These are phyloP conservation scores for Colostygia pectinataria DNA, from an alignment of 2,888 invertebrate species.

Conservation along the genomic window DNA sequence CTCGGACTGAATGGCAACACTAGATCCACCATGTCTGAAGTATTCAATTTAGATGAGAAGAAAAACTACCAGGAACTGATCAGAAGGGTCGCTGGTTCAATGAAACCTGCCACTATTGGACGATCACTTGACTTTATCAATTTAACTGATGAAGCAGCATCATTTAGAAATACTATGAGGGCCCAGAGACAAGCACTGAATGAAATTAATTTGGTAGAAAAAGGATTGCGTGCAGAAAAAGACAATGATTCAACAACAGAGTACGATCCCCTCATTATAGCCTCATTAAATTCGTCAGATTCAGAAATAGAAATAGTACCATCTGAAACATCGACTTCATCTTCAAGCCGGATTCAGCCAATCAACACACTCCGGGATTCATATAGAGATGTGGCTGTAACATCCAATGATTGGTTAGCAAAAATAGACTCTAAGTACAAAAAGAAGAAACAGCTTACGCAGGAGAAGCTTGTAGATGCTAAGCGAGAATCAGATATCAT, in stretches of 20 bases:
- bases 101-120: conserved; percentile 47
- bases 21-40: conserved; percentile 69
- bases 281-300: conserved; percentile 74
- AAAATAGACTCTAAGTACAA: conserved; percentile 76
- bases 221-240: conserved; percentile 50
- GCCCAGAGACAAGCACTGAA: conserved; percentile 63
- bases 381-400: conserved; percentile 74
- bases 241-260: conserved; percentile 57
- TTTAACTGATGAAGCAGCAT: conserved; percentile 62
- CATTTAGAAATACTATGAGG: conserved; percentile 60
- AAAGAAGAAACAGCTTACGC: conserved; percentile 63
- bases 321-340: conserved; percentile 69
- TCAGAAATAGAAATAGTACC: conserved; percentile 71
- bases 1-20: conserved; percentile 60
- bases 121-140: conserved; percentile 59
- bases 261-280: conserved; percentile 72
- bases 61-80: conserved; percentile 81
- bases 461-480: conserved; percentile 72
- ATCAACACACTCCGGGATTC: conserved; percentile 84
- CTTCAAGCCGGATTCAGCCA: conserved; percentile 63
- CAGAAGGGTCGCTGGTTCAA: conserved; percentile 57
- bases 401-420: conserved; percentile 79
- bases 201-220: conserved; percentile 63
- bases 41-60: conserved; percentile 83
- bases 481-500: conserved; percentile 73